Evolutionary conservation across 2,113 vertebrate genomes (phyloP), one percentile per base, ranked within the genome.

Genomic region (Polyodon spathula): DNA sequence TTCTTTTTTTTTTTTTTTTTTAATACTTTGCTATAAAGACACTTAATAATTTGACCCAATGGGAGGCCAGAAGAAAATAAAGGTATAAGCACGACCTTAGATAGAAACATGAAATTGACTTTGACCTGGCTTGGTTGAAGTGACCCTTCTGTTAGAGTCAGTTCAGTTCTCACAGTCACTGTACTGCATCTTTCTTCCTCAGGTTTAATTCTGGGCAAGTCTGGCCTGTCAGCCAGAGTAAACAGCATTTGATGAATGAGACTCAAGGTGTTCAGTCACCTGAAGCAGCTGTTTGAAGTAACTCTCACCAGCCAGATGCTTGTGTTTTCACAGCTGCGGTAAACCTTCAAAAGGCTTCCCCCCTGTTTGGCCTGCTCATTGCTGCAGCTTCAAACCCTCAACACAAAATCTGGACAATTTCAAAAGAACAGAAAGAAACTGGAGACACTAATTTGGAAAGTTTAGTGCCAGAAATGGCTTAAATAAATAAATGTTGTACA

Each of bases 201-300:
- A 64, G 81, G 89, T 85, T 90, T 88, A 84, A 88, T 91, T 89
- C 85, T 87, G 72, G 6, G 64, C 65, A 75, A 85, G 85, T 84
- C 79, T 77, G 79, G 78, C 82, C 79, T 86, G 89, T 88, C 89
- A 88, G 88, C 85, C 86, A 85, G 84, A 84, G 89, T 87, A 93
- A 93, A 93, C 89, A 92, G 81, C 80, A 64, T 78, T 89, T 93
- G 92, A 91, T 91, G 83, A 93, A 95, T 92, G 90, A 89, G 86
- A 86, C 85, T 90, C 83, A 92, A 95, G 90, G 92, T 96, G 90
- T 83, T 90, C 89, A 90, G 87, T 93, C 89, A 95, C 92, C 94
- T 95, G 92, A 90, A 91, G 90, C 88, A 84, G 73, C 87, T 80
- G 85, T 86, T 89, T 85, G 78, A 88, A 90, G 88, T 84, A 80